These are phyloP conservation scores for Zonotrichia leucophrys DNA, from an alignment of 2,113 vertebrate genomes.

Conservation along the genomic window DNA sequence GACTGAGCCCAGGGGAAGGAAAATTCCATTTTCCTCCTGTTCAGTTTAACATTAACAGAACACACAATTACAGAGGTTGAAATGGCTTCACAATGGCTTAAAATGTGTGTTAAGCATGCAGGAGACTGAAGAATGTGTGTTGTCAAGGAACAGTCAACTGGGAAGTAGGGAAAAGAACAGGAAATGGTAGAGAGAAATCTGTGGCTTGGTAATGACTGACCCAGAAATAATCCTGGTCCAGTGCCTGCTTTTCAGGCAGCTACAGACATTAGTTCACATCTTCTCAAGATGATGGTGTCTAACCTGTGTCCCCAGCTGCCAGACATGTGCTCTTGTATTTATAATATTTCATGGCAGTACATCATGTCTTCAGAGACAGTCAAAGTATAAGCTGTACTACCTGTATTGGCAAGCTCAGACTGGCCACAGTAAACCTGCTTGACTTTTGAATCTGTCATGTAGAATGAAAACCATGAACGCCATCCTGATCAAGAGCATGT, in stretches of 20 bases:
- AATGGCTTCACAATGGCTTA: background rate
- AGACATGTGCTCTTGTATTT: fast-evolving
- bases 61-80: background rate
- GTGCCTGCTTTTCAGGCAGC: background rate
- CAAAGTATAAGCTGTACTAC: background rate
- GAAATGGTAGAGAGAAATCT: background rate
- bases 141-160: background rate
- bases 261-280: background rate
- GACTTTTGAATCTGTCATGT: background rate
- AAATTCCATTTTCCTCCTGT: background rate
- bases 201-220: background rate
- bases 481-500: background rate
- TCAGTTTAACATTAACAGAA: background rate
- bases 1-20: background rate
- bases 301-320: background rate
- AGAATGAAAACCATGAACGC: background rate
- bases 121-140: background rate
- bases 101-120: background rate
- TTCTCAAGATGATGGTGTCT: background rate
- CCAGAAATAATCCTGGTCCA: background rate
- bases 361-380: background rate
- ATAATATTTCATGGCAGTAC: background rate
- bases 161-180: background rate
- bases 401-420: background rate
- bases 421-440: background rate